Evolutionary conservation across 1,140 invertebrate species (phyloP).

Genomic region (fruit fly (Drosophila melanogaster)): Release_6_plus_ISO1_MT NT_033779.5:20508501-20509000

Average conservation of each 20-base stretch:
- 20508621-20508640: slow-evolving; percentile 18
- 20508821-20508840: slow-evolving; percentile 72
- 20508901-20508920: slow-evolving; percentile 18
- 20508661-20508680: slow-evolving; percentile 42
- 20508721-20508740: slow-evolving; percentile 74
- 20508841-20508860: slow-evolving; percentile 53
- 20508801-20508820: slow-evolving; percentile 81
- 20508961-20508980: slow-evolving; percentile 5
- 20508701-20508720: slow-evolving; percentile 13
- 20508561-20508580: neutral
- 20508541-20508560: too few species aligned
- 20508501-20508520: too few species aligned
- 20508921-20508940: slow-evolving; percentile 49
- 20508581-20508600: neutral
- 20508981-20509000: slow-evolving; percentile 66
- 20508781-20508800: slow-evolving; percentile 72
- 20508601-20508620: slow-evolving; percentile 27
- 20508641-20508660: slow-evolving; percentile 33
- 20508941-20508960: slow-evolving; percentile 5
- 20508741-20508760: slow-evolving; percentile 63
- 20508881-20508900: slow-evolving; percentile 58
- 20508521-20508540: too few species aligned
- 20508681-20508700: slow-evolving; percentile 2
- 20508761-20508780: slow-evolving; percentile 39
- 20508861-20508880: slow-evolving; percentile 79